A percentile compares a stretch with the other conserved stretches of the same genome.
These are phyloP conservation scores for Vulpes ferrilata DNA, from an alignment of 2,113 vertebrate genomes.

Conservation along the genomic window DNA sequence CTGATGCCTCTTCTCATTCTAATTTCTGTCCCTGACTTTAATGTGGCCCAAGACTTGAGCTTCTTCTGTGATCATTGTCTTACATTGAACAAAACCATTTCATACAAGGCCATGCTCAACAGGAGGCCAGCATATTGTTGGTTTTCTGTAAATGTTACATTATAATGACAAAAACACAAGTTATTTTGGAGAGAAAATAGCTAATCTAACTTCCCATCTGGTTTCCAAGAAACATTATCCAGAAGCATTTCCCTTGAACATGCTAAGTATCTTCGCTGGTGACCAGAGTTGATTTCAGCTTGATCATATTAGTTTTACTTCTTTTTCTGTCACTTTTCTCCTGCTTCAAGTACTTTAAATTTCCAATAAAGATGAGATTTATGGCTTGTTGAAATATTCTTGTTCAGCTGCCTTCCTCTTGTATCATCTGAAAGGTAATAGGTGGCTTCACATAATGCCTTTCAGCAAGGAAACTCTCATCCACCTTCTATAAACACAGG, in stretches of 20 bases:
- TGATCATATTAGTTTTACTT: constrained; percentile 51
- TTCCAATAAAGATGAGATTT: constrained; percentile 70
- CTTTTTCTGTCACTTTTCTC: constrained; percentile 52
- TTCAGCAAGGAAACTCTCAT: neutral
- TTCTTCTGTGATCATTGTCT: neutral
- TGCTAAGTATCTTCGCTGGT: neutral
- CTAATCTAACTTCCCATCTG: constrained; percentile 75
- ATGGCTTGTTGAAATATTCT: constrained; percentile 67
- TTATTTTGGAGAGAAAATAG: constrained; percentile 75
- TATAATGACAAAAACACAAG: constrained; percentile 77
- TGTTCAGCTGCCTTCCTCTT: neutral
- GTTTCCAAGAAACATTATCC: constrained; percentile 70
- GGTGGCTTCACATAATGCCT: neutral
- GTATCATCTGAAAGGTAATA: constrained; percentile 34
- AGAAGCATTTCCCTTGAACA: constrained; percentile 61
- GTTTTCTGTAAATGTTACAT: constrained; percentile 61
- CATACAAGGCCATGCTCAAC: neutral
- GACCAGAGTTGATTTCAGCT: constrained; percentile 22
- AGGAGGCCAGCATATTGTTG: constrained; percentile 69
- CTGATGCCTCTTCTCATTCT: neutral
- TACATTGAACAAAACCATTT: neutral
- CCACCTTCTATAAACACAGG: neutral
- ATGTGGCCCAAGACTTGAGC: neutral
- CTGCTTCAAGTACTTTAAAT: constrained; percentile 55
- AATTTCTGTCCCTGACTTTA: neutral